phyloP scores from a whole-genome alignment of 2,888 invertebrate species.

The Eilema griseolum region DNA sequence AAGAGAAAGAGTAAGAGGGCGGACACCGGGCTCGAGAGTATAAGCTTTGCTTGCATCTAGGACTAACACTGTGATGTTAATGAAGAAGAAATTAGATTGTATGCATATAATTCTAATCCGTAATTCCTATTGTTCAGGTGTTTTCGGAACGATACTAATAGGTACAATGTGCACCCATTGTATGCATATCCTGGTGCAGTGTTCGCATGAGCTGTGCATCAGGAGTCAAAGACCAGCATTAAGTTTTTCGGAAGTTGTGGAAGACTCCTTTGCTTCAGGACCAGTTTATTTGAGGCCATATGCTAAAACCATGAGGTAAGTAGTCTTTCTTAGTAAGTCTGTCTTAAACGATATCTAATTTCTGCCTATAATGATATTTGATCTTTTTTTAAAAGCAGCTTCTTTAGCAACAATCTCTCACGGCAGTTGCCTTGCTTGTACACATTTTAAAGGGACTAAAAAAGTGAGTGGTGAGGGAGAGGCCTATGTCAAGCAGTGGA shows the following conservation, averaged over 20 bases:
- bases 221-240: conserved; percentile 90
- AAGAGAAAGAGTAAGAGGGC: too few relatives aligned
- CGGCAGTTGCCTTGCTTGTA: background rate
- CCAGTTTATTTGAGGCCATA: conserved; percentile 88
- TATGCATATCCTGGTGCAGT: conserved; percentile 94
- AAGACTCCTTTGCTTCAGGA: conserved; percentile 92
- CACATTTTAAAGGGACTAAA: too few relatives aligned
- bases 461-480: too few relatives aligned
- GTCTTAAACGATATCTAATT: background rate
- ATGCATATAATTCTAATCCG: background rate
- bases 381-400: background rate
- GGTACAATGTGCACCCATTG: conserved; percentile 97
- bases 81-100: background rate
- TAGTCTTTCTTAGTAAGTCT: conserved; percentile 27
- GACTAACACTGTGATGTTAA: background rate
- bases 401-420: background rate
- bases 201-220: conserved; percentile 91
- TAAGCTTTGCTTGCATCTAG: too few relatives aligned
- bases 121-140: conserved; percentile 75
- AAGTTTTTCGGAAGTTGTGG: conserved; percentile 93
- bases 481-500: too few relatives aligned
- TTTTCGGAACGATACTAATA: conserved; percentile 93
- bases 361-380: background rate
- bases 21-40: too few relatives aligned
- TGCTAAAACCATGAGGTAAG: conserved; percentile 89